A percentile compares a stretch with the other conserved stretches of the same genome.
Conservation (phyloP, 2,797 vertebrate genomes). For the Gadopsis marmoratus region DNA sequence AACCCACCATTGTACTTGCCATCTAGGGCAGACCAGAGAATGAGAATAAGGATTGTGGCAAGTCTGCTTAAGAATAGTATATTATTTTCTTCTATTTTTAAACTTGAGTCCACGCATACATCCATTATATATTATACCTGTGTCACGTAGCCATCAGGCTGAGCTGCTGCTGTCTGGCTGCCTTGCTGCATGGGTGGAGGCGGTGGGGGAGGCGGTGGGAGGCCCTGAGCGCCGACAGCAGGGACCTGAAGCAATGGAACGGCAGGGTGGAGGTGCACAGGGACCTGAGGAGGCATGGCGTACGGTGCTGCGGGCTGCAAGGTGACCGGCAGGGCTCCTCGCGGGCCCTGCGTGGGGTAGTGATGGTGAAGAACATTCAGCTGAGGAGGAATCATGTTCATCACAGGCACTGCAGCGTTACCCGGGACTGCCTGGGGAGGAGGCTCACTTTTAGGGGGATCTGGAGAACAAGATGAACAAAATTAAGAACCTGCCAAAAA, state of each 20-base stretch:
- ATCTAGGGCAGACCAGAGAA: slow-evolving; percentile 78
- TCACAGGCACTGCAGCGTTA: slow-evolving; percentile 88
- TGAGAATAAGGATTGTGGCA: neutral
- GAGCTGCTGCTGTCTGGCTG: slow-evolving; percentile 85
- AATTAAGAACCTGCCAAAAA: neutral
- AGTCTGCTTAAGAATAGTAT: neutral
- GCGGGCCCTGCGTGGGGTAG: slow-evolving; percentile 86
- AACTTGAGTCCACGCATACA: too few relatives aligned
- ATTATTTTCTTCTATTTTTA: neutral
- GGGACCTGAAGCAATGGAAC: slow-evolving; percentile 92
- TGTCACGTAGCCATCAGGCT: slow-evolving; percentile 87
- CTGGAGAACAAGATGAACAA: slow-evolving; percentile 72
- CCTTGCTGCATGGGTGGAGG: slow-evolving; percentile 95
- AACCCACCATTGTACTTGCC: slow-evolving; percentile 79
- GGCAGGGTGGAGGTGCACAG: slow-evolving; percentile 90
- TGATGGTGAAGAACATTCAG: slow-evolving; percentile 88
- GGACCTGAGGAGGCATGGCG: slow-evolving; percentile 88
- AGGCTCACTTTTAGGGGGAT: slow-evolving; percentile 88
- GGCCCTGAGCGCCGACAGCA: slow-evolving; percentile 90
- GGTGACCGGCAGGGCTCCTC: slow-evolving; percentile 85
- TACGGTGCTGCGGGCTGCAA: slow-evolving; percentile 89
- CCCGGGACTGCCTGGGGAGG: slow-evolving; percentile 84
- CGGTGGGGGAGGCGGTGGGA: slow-evolving; percentile 94
- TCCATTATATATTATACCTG: slow-evolving; percentile 82
- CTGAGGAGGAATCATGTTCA: slow-evolving; percentile 89